Evolutionary conservation across 2,888 invertebrate species (phyloP), one percentile per base, ranked within the genome.

Genomic region (Parnassius glacialis): DNA sequence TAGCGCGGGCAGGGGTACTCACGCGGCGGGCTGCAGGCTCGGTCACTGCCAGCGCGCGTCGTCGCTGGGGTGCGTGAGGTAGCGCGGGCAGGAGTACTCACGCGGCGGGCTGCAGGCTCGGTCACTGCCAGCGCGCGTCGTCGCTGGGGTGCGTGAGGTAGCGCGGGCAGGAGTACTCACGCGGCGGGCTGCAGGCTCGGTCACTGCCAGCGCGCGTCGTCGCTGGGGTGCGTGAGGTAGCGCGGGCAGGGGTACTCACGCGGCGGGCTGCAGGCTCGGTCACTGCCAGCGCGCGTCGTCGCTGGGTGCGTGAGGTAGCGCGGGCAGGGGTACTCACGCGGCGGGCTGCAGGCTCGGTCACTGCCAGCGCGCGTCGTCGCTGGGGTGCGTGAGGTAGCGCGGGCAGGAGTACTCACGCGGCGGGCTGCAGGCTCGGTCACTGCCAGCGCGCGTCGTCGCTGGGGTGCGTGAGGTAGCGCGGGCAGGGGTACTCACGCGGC

Each of bases 31-130:
- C 25, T 25, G 25, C 25, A 25, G 25, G 25, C 25, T 43, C 45
- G 55, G 62, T 63, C 62, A 63, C 57, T 59, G 62, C 67, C n/a
- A n/a, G n/a, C n/a, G n/a, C n/a, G n/a, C n/a, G n/a, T n/a, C n/a
- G n/a, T n/a, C n/a, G n/a, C n/a, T n/a, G n/a, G n/a, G 61, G 78
- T 88, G 88, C 74, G 88, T 89, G 78, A 87, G 86, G 81, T 88
- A 87, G 66, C 92, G 82, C 57, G 66, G 44, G 60, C 25, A 25
- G 25, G 25, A 2, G 25, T 25, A 25, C 25, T 25, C 12, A n/a
- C 12, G 45, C 12, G 45, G 45, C 45, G 45, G 45, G 45, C 45
- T 25, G 25, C 25, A 25, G 25, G 45, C 10, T 90, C 56, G 54
- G 65, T 61, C 61, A 61, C 54, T 57, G 61, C 66, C 76, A 79